phyloP scores from a whole-genome alignment of 2,888 invertebrate genomes.

The Chrysodeixis includens region DNA sequence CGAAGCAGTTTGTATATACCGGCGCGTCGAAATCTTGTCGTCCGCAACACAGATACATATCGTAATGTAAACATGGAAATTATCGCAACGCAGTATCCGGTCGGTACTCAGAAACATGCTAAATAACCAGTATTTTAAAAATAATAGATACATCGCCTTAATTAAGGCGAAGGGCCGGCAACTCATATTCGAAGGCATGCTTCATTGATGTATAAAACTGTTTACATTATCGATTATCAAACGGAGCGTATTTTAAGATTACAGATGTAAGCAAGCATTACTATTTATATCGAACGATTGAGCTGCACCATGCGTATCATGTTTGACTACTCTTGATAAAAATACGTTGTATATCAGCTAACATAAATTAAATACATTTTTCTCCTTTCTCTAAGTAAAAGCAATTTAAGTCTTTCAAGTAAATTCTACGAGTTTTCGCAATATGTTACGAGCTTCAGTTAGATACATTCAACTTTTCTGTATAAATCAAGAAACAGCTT shows the following conservation, averaged over 20 bases:
- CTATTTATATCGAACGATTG: constrained; percentile 69
- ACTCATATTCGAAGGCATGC: constrained; percentile 57
- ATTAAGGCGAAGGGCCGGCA: constrained; percentile 65
- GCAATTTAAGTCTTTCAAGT: constrained; percentile 18
- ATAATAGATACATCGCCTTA: constrained; percentile 62
- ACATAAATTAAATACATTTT: constrained; percentile 37
- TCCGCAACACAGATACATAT: constrained; percentile 65
- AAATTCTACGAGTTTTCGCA: constrained; percentile 14
- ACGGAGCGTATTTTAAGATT: constrained; percentile 68
- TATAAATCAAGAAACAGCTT: constrained; percentile 18
- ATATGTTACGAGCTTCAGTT: constrained; percentile 21
- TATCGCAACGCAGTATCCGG: constrained; percentile 74
- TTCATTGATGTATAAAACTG: constrained; percentile 72
- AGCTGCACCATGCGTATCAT: constrained; percentile 66
- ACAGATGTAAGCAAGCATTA: constrained; percentile 67
- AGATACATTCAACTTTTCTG: constrained; percentile 8
- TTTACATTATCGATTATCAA: constrained; percentile 76
- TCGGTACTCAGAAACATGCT: constrained; percentile 73
- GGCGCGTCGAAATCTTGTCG: constrained; percentile 68
- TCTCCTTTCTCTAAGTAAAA: constrained; percentile 28
- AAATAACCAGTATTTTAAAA: constrained; percentile 59
- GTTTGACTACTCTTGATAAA: constrained; percentile 64
- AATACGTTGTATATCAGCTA: constrained; percentile 52
- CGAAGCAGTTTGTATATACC: constrained; percentile 53
- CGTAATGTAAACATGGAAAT: constrained; percentile 78